Base-by-base conservation (phyloP, 2,888 invertebrate species). In the Polymixis flavicincta region DNA sequence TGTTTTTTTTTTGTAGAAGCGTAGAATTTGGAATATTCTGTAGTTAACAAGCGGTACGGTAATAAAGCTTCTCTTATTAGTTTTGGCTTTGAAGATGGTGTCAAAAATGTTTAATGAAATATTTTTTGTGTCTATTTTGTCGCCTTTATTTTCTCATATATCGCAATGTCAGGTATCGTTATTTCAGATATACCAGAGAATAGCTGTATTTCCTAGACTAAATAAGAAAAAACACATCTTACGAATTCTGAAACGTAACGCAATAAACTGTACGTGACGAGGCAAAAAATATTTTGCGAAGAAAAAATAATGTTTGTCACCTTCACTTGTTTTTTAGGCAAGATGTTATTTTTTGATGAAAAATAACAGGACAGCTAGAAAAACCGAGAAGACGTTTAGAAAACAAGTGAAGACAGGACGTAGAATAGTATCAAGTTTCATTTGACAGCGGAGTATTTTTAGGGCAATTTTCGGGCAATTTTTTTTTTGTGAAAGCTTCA, bases 251-350 rank as follows among this genome's bases (percentile, higher is more conserved):
- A 28, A 75, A 71, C 42, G 50, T 77, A 74, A 78, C 42, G 71
- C 77, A 79, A 86, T 84, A 78, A 84, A 76, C 55, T 69, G 45
- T 60, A 79, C 78, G 81, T 79, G 81, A 81, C 71, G 55, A 68
- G 13, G 68, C 60, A 75, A 78, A 79, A 80, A 78, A 74, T 60
- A 84, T 82, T 74, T 84, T 71, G 37, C 80, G 54, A 37, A 69
- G 71, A 70, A 78, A 78, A 84, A 80, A 74, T 77, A 68, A 71
- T 79, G 79, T 76, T 78, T 87, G 83, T 83, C 81, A 79, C 74
- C 57, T 76, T 74, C 77, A 74, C 82, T 85, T 87, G 80, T 87
- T 86, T 86, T 83, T 57, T 63, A 57, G 67, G 59, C 61, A 60
- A 75, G 65, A 64, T 76, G 74, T 60, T 74, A 72, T 82, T 83